A percentile compares a stretch with the other conserved stretches of the same genome.
These are phyloP conservation scores for Alethe castanea DNA, from an alignment of 2,113 vertebrate genomes.

Conservation along the genomic window DNA sequence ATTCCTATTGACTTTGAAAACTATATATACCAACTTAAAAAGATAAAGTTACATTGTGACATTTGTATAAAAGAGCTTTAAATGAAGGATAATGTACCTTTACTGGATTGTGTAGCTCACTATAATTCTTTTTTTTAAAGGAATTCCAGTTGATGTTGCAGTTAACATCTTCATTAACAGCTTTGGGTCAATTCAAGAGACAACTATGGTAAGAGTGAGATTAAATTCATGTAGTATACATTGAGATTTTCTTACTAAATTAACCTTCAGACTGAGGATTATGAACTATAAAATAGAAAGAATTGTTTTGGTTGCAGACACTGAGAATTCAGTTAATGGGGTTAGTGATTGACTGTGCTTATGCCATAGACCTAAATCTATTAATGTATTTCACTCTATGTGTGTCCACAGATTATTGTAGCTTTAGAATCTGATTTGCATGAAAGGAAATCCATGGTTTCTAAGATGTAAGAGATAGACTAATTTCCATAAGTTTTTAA, in stretches of 20 bases:
- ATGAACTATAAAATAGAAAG: neutral
- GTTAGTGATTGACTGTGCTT: neutral
- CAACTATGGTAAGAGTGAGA: conserved; percentile 90
- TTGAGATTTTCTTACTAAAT: neutral
- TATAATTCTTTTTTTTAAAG: conserved; percentile 68
- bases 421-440: neutral
- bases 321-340: neutral
- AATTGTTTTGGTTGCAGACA: neutral
- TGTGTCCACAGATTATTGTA: neutral
- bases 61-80: neutral
- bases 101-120: neutral
- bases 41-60: neutral
- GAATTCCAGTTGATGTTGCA: conserved; percentile 94
- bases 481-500: neutral
- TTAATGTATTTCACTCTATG: neutral
- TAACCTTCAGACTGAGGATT: neutral
- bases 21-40: neutral
- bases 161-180: conserved; percentile 99
- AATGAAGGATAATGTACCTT: neutral
- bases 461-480: neutral
- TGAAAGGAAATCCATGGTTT: neutral
- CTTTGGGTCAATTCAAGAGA: conserved; percentile 98
- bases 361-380: neutral
- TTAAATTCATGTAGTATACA: neutral
- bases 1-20: neutral